phyloP scores from a whole-genome alignment of 2,113 vertebrate species.

The Rhabdomys dilectus region DNA sequence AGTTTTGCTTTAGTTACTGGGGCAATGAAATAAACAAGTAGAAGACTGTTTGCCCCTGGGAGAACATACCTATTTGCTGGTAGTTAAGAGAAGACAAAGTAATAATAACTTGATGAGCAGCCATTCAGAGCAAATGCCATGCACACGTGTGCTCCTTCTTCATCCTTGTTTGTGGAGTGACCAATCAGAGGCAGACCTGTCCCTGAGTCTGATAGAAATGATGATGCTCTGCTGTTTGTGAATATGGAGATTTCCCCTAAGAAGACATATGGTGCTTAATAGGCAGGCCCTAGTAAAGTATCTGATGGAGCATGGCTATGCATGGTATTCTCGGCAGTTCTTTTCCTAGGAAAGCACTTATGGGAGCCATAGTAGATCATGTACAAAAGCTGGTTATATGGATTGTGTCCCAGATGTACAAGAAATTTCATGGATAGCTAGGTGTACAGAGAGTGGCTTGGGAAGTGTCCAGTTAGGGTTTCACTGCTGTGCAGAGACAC shows the following conservation, averaged over 20 bases:
- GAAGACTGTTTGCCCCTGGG: background rate
- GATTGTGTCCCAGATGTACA: background rate
- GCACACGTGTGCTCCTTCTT: accelerated
- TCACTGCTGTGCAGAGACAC: too few species aligned
- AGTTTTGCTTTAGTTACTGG: background rate
- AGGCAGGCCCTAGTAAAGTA: too few species aligned
- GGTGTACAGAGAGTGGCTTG: background rate
- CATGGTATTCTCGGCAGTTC: background rate
- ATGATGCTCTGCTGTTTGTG: background rate
- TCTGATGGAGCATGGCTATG: background rate
- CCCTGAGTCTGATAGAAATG: too few species aligned
- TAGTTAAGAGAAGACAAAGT: background rate
- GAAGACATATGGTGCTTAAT: background rate
- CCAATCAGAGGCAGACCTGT: background rate
- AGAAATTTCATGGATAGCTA: background rate
- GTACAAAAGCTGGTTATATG: background rate
- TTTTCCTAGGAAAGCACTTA: background rate
- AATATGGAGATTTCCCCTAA: background rate
- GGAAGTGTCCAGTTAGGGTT: background rate
- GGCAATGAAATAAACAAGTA: background rate
- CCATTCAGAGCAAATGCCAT: background rate
- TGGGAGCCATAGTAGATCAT: background rate
- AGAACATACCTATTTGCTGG: background rate
- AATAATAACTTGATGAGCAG: background rate
- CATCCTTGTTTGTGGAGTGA: background rate